Base-by-base conservation (phyloP, 2,797 vertebrate species). In the Pipistrellus nathusii region DNA sequence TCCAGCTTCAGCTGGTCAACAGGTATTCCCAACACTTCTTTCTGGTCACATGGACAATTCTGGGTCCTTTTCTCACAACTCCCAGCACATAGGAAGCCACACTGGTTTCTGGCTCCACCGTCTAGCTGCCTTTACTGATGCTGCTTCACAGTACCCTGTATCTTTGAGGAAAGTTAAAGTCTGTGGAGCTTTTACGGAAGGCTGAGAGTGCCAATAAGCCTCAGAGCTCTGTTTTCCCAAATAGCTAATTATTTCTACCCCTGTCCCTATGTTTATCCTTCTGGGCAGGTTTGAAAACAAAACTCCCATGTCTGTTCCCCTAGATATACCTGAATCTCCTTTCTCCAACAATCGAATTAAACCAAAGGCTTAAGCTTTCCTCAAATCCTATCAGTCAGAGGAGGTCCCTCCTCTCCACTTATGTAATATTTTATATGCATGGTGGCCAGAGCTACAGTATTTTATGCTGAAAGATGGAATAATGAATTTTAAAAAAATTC, bases 401-500 rank as follows among this genome's bases (percentile, higher is more conserved):
- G 27, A 62, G 27, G 41, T 55, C 38, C 32, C 4, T 64, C 3
- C 4, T 51, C 14, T 23, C 41, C 12, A 0, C 2, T 55, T 53
- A 35, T 30, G 7, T 57, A 85, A 80, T 85, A 90, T 72, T 93
- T 20, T 88, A 12, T 85, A 59, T 81, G 59, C 59, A 32, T 66
- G 30, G 30, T 51, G 48, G 46, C 46, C 46, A 76, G 46, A 76
- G 44, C 46, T 51, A n/a, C 9, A 76, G n/a, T 76, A 53, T 32
- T 76, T 51, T 76, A 32, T 76, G 73, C 15, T 8, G 62, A n/a
- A 64, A 64, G 30, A 66, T 32, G n/a, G n/a, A 68, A 32, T 68
- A 89, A 91, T 77, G 80, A 35, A 80, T 94, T 97, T 97, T 41
- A 88, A n/a, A 53, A 93, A 53, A 93, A 94, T 41, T 69, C 4